Base-by-base conservation (phyloP, 2,797 vertebrate species). In the Cyprinella venusta region DNA sequence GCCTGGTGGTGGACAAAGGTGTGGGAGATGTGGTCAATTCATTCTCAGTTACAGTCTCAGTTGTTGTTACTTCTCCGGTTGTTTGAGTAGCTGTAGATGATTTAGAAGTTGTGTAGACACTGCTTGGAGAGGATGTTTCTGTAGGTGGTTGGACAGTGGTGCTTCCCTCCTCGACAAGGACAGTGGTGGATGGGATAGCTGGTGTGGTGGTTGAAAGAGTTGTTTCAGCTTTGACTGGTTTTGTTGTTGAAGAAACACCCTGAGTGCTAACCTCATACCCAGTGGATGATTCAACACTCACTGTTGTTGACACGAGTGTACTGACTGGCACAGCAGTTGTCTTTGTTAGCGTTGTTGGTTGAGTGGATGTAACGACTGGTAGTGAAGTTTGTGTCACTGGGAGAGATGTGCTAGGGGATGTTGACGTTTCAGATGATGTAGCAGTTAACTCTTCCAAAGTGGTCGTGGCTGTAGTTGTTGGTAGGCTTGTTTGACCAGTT, bases 381-480 rank as follows among this genome's bases (percentile, higher is more conserved):
- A 70, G 13, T 18, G 61, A 70, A 36, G 76, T 42, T 5, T 40
- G 4, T 45, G 26, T 30, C 1, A 84, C 64, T 4, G 74, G 80
- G 8, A 56, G 59, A 9, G 45, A 67, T 18, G 42, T 61, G 16
- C 82, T 2, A 65, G 77, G 42, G 2, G 7, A 81, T 36, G 59
- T 5, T 9, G 48, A 40, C 5, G 42, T 63, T 33, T 78, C 36
- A 15, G 33, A 18, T 42, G 56, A 79, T 18, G 81, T 83, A 24
- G 5, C 61, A n/a, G 81, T 38, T 56, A 79, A 18, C 12, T 45
- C 26, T 30, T 64, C 45, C 1, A 68, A 4, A 36, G 70, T 10
- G 4, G 84, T 86, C 13, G 84, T 67, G 15, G 9, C 52, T 24
- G 76, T 59, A 26, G 95, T 88, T 80, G 91, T 74, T 0, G 93